These are phyloP conservation scores for Botia kubotai DNA, from an alignment of 2,797 vertebrate genomes.

Conservation along the genomic window DNA sequence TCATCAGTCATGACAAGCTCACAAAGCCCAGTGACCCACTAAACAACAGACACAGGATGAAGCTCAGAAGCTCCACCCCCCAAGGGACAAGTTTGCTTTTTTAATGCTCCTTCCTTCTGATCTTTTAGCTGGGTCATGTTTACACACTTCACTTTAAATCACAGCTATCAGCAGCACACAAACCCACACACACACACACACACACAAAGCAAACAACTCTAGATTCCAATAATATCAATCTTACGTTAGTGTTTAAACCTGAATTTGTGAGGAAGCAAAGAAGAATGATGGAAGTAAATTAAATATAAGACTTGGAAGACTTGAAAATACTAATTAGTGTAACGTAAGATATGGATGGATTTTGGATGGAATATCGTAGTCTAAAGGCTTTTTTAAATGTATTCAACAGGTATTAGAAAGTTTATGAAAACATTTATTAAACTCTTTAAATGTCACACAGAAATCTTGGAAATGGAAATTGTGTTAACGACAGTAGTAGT, in stretches of 20 bases:
- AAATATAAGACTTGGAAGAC: too few relatives aligned
- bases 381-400: too few relatives aligned
- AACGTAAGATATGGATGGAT: background rate
- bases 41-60: constrained; percentile 31
- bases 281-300: too few relatives aligned
- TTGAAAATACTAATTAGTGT: too few relatives aligned
- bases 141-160: background rate
- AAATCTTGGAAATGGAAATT: background rate
- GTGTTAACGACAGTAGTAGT: background rate
- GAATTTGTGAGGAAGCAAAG: too few relatives aligned
- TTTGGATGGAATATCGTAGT: background rate
- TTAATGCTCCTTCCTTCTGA: background rate
- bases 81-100: background rate
- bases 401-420: too few relatives aligned
- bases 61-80: background rate
- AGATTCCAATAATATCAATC: too few relatives aligned
- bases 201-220: too few relatives aligned
- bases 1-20: constrained; percentile 26
- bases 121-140: constrained; percentile 6
- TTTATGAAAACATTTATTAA: too few relatives aligned
- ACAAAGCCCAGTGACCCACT: constrained; percentile 50
- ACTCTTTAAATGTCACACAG: background rate
- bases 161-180: background rate
- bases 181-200: too few relatives aligned
- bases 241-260: too few relatives aligned